Evolutionary conservation across 2,888 invertebrate genomes (phyloP).

Genomic region (Fissipunctia ypsillon): DNA sequence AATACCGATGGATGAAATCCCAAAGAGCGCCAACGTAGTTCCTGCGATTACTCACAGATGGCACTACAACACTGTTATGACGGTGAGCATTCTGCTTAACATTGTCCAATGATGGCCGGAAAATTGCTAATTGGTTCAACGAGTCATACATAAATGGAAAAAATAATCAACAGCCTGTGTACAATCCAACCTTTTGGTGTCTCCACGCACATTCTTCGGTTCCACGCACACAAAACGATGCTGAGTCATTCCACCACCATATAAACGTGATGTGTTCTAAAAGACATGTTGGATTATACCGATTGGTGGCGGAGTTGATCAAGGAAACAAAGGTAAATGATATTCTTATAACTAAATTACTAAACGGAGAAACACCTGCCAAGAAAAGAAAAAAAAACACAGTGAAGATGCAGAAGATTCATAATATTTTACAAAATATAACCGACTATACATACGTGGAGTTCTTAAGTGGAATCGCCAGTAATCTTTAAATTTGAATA

Average conservation of each 20-base stretch:
- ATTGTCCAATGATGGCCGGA: neutral
- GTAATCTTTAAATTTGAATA: no score
- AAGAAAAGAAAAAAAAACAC: no score
- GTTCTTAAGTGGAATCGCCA: no score
- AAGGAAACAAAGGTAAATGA: conserved; percentile 1
- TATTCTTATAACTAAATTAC: conserved; percentile 6
- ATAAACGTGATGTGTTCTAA: neutral
- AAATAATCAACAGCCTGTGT: conserved; percentile 1
- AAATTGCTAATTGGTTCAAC: neutral
- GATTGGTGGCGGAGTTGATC: neutral
- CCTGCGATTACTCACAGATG: no score
- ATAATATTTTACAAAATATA: no score
- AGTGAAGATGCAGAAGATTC: no score
- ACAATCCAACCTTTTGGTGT: neutral
- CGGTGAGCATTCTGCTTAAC: no score
- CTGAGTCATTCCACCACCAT: neutral
- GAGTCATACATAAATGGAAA: neutral
- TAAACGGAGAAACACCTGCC: no score
- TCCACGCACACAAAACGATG: neutral
- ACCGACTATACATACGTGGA: no score
- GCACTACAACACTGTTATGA: no score
- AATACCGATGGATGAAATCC: no score
- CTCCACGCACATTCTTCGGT: neutral
- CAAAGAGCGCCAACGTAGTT: no score
- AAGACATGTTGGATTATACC: conserved; percentile 3